A percentile compares a stretch with the other conserved stretches of the same genome.
These are phyloP conservation scores for Sminthurides bifidus DNA, from an alignment of 1,140 invertebrate species.

Conservation along the genomic window DNA sequence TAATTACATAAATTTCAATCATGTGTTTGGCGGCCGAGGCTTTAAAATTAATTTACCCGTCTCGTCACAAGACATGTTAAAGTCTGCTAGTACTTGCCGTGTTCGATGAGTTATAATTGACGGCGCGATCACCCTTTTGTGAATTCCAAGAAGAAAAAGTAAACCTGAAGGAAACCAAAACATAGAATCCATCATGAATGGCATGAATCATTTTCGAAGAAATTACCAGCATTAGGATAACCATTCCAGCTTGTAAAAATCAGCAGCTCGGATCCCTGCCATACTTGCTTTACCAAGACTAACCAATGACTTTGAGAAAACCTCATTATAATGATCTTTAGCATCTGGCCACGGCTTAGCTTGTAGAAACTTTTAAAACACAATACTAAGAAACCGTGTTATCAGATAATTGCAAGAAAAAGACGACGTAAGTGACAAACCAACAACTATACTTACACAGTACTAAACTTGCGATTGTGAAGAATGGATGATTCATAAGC, in stretches of 20 bases:
- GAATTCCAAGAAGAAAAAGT: constrained; percentile 81
- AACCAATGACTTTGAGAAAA: background rate
- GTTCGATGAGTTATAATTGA: constrained; percentile 88
- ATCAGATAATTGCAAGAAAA: background rate
- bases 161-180: constrained; percentile 49
- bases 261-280: too few species aligned
- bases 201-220: background rate
- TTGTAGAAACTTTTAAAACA: background rate
- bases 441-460: too few species aligned
- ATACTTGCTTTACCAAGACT: too few species aligned
- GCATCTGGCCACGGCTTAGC: too few species aligned
- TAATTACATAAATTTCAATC: background rate
- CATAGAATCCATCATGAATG: background rate
- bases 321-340: too few species aligned
- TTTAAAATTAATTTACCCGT: constrained; percentile 82
- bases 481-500: constrained; percentile 88
- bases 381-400: background rate
- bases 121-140: constrained; percentile 87
- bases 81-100: constrained; percentile 76
- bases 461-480: constrained; percentile 75
- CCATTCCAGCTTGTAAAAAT: too few species aligned
- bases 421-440: background rate
- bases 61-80: constrained; percentile 97
- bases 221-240: too few species aligned
- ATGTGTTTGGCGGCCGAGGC: constrained; percentile 50